Percentiles rank a stretch among this genome's conserved stretches.
Conservation (phyloP, 1,140 invertebrate genomes). For the Sminthurides bifidus region DNA sequence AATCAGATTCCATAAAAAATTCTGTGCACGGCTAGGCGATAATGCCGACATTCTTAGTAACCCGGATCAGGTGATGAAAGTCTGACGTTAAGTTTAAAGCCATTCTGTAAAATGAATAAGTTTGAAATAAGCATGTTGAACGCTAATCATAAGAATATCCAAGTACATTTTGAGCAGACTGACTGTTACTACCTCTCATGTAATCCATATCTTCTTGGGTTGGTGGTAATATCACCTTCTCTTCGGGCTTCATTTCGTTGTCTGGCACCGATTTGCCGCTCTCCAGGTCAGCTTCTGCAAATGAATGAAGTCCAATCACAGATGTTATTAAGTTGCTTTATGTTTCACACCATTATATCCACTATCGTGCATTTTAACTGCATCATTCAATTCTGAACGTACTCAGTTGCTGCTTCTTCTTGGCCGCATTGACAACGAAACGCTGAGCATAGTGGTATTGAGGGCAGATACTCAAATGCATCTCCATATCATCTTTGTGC, state of each 20-base stretch:
- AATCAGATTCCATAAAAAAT: too few species aligned
- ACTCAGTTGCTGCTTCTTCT: background rate
- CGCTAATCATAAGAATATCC: too few species aligned
- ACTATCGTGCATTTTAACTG: background rate
- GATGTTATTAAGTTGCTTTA: background rate
- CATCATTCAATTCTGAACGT: background rate
- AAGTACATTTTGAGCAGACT: too few species aligned
- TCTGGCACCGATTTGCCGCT: background rate
- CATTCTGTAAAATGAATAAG: too few species aligned
- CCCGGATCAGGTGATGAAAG: too few species aligned
- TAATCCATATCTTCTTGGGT: too few species aligned
- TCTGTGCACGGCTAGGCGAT: too few species aligned
- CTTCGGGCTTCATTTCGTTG: background rate
- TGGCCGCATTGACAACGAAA: background rate
- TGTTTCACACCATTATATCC: background rate
- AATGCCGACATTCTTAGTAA: too few species aligned
- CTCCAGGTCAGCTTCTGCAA: background rate
- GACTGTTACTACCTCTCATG: too few species aligned
- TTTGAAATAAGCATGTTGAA: too few species aligned
- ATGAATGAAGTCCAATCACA: background rate
- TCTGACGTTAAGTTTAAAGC: too few species aligned
- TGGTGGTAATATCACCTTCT: too few species aligned
- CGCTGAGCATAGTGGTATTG: background rate
- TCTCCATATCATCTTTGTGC: background rate
- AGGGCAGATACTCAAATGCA: conserved; percentile 2